Conservation (phyloP, 2,797 vertebrate species). For the Heterohyrax brucei region DNA sequence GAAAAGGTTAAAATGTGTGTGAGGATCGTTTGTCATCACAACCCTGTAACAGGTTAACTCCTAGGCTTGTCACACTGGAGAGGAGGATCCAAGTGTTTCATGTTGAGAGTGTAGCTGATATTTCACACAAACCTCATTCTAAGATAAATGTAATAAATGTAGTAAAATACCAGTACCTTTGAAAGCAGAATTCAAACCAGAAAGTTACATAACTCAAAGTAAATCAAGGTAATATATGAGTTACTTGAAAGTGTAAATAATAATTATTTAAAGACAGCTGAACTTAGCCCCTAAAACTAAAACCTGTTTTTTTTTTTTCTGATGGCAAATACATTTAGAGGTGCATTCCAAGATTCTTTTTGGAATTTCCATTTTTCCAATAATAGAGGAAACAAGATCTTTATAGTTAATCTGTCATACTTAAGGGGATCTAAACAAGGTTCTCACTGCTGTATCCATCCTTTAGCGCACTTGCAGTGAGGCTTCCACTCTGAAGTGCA, state of each 20-base stretch:
- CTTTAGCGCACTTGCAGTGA: not conserved
- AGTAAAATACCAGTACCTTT: conserved; percentile 61
- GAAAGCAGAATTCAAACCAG: conserved; percentile 54
- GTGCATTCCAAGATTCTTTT: conserved; percentile 58
- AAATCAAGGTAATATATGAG: conserved; percentile 41
- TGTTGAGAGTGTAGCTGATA: conserved; percentile 47
- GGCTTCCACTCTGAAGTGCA: not conserved
- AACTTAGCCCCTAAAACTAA: conserved; percentile 67
- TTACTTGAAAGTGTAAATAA: conserved; percentile 55
- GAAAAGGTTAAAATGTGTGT: conserved; percentile 48
- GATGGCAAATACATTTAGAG: not conserved
- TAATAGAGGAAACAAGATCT: conserved; percentile 28
- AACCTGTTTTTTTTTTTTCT: conserved; percentile 2
- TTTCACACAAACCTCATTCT: conserved; percentile 49
- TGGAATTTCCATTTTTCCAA: conserved; percentile 34
- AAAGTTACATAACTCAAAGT: conserved; percentile 48
- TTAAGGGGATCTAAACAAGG: conserved; percentile 45
- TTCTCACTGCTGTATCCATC: conserved; percentile 17
- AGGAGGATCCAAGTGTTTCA: conserved; percentile 48
- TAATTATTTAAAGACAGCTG: not conserved
- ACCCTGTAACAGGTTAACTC: conserved; percentile 47
- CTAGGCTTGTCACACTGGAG: not conserved
- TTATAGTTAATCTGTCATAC: not conserved
- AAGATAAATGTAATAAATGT: conserved; percentile 56
- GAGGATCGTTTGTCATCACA: conserved; percentile 59